These are phyloP conservation scores for Platycheirus albimanus DNA, from an alignment of 2,888 invertebrate species.

Conservation along the genomic window DNA sequence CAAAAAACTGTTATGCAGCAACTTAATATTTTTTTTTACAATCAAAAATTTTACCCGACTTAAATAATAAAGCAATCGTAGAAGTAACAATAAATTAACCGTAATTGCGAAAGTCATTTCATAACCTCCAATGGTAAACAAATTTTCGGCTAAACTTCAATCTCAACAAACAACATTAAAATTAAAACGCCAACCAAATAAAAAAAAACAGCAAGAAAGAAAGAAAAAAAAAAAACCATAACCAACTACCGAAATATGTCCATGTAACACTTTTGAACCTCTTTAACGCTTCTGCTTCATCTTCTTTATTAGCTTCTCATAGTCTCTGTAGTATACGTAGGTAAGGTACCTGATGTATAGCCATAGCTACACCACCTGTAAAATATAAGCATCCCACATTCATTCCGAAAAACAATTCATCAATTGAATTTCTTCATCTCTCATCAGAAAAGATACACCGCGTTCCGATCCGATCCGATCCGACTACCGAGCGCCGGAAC, in stretches of 20 bases:
- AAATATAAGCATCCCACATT: conserved; percentile 64
- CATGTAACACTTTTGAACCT: conserved; percentile 71
- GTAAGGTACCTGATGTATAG: neutral
- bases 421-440: conserved; percentile 73
- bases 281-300: conserved; percentile 42
- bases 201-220: too few relatives aligned
- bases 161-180: conserved; percentile 32
- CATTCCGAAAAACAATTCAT: conserved; percentile 64
- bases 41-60: too few relatives aligned
- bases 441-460: conserved; percentile 15
- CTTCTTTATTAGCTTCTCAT: conserved; percentile 54
- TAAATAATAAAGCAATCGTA: neutral
- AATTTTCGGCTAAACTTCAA: conserved; percentile 37
- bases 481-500: neutral
- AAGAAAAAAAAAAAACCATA: conserved; percentile 19
- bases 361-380: conserved; percentile 67
- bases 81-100: conserved; percentile 18
- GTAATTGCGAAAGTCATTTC: conserved; percentile 45
- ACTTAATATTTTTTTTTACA: too few relatives aligned
- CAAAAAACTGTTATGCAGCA: too few relatives aligned
- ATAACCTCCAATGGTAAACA: conserved; percentile 63
- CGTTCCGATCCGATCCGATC: too few relatives aligned
- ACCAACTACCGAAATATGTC: conserved; percentile 70
- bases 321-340: neutral
- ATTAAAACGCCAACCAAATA: conserved; percentile 42